These are phyloP conservation scores for Otus sunia DNA, from an alignment of 2,113 vertebrate genomes.

Conservation along the genomic window DNA sequence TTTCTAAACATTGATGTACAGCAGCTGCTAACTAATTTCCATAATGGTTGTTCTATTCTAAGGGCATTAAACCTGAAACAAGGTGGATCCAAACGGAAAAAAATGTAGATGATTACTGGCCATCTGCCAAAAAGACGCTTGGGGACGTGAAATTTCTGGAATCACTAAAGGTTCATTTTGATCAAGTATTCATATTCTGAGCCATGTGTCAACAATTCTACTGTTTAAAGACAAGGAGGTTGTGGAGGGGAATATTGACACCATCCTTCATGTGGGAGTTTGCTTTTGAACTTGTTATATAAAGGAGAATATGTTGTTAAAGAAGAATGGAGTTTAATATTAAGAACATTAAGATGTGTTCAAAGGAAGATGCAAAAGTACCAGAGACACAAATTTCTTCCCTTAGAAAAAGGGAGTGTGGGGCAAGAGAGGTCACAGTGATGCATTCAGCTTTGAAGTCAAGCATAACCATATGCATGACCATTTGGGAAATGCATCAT, in stretches of 20 bases:
- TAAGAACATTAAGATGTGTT: not conserved
- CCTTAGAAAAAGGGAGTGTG: not conserved
- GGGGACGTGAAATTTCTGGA: conserved; percentile 65
- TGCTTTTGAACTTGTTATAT: conserved; percentile 13
- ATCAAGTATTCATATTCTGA: conserved; percentile 68
- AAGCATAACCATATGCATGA: not conserved
- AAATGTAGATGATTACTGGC: conserved; percentile 69
- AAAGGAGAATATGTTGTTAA: not conserved
- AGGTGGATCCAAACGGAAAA: conserved; percentile 66
- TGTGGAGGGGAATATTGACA: conserved; percentile 30
- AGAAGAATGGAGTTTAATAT: not conserved
- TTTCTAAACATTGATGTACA: conserved; percentile 79
- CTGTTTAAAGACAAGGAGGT: conserved; percentile 26
- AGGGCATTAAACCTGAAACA: conserved; percentile 76
- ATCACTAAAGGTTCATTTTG: conserved; percentile 63
- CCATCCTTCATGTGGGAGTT: not conserved
- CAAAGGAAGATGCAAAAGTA: not conserved
- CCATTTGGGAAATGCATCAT: conserved; percentile 33
- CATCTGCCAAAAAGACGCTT: conserved; percentile 66
- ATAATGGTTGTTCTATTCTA: conserved; percentile 73
- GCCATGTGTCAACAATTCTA: conserved; percentile 47
- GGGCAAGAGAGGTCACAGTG: not conserved
- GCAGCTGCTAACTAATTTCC: conserved; percentile 80
- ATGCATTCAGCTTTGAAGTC: conserved; percentile 42
- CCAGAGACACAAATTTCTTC: not conserved